Evolutionary conservation across 2,113 vertebrate species (phyloP).

Genomic region (Eubucco bourcierii): DNA sequence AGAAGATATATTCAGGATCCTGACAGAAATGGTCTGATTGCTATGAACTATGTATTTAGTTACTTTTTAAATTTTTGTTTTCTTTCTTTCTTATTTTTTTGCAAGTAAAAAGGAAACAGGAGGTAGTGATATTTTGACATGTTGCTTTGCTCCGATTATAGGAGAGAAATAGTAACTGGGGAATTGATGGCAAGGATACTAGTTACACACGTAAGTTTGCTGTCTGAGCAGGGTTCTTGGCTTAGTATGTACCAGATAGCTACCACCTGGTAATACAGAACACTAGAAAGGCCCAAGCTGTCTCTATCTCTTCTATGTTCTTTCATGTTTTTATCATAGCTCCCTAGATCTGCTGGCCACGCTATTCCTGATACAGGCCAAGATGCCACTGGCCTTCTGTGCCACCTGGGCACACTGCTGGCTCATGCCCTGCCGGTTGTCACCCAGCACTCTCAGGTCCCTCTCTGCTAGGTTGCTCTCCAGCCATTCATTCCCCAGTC

Average conservation of each 20-base stretch:
- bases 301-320: background rate
- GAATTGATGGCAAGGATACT: background rate
- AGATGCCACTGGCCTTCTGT: too few relatives aligned
- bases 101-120: background rate
- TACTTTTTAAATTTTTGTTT: background rate
- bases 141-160: background rate
- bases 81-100: background rate
- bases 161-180: background rate
- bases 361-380: too few relatives aligned
- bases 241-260: background rate
- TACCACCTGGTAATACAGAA: background rate
- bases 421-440: too few relatives aligned
- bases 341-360: background rate
- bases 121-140: background rate
- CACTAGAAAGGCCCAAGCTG: background rate
- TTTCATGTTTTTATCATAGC: background rate
- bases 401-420: too few relatives aligned
- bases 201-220: background rate
- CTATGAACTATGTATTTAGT: background rate
- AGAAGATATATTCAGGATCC: background rate
- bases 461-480: too few relatives aligned
- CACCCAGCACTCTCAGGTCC: too few relatives aligned
- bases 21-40: background rate
- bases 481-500: too few relatives aligned
- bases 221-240: background rate